These are phyloP conservation scores for Drosophila rellima DNA, from an alignment of 2,888 invertebrate genomes.

Conservation along the genomic window DNA sequence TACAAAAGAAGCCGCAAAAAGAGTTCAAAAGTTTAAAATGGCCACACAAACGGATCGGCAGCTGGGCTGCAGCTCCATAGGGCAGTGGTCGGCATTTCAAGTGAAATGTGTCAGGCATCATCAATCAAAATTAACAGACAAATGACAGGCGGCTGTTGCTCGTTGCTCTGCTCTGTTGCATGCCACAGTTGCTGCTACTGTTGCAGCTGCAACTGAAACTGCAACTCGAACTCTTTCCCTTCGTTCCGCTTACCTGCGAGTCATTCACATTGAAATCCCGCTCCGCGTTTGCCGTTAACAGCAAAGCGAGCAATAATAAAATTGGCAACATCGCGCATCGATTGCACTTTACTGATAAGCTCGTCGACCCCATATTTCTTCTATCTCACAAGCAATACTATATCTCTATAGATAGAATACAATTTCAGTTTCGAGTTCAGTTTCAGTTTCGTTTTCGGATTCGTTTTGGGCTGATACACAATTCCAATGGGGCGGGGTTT, in stretches of 20 bases:
- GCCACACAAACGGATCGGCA: slow-evolving; percentile 20
- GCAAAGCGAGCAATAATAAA: slow-evolving; percentile 51
- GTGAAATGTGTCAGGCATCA: slow-evolving; percentile 66
- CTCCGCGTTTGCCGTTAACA: slow-evolving; percentile 69
- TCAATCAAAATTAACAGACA: slow-evolving; percentile 72
- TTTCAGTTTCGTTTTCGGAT: slow-evolving; percentile 19
- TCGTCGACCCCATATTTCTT: slow-evolving; percentile 39
- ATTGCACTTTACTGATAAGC: slow-evolving; percentile 59
- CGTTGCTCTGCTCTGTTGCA: slow-evolving; percentile 4
- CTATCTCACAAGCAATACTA: slow-evolving; percentile 30
- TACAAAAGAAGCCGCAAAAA: slow-evolving; percentile 44
- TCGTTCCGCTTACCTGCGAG: slow-evolving; percentile 80
- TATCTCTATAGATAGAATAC: slow-evolving; percentile 42
- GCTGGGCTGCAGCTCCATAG: neutral
- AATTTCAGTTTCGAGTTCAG: slow-evolving; percentile 52
- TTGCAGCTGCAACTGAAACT: slow-evolving; percentile 4
- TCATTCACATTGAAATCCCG: slow-evolving; percentile 85
- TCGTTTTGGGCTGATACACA: slow-evolving; percentile 30
- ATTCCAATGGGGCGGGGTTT: slow-evolving; percentile 30
- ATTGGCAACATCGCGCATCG: slow-evolving; percentile 49
- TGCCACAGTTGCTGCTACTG: slow-evolving; percentile 6
- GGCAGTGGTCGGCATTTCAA: slow-evolving; percentile 56
- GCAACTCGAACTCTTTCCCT: neutral
- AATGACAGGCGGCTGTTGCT: slow-evolving; percentile 51
- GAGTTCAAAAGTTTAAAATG: slow-evolving; percentile 31